phyloP scores from a whole-genome alignment of 2,113 vertebrate species.

The Peromyscus leucopus region DNA sequence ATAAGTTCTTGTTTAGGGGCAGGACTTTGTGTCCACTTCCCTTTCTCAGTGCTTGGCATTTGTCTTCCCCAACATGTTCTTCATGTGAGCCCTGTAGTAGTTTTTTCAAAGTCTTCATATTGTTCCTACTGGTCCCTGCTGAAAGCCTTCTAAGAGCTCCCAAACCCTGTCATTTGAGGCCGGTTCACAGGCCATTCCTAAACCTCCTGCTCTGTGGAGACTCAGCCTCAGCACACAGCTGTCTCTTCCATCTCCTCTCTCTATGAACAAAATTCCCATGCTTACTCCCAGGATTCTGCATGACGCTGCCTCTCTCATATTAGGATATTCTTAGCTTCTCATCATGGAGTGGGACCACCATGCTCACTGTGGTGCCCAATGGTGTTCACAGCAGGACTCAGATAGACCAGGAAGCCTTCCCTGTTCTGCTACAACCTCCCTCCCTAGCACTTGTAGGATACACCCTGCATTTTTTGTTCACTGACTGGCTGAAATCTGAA shows the following conservation, averaged over 20 bases:
- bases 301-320: not conserved
- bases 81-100: too few relatives aligned
- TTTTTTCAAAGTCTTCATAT: not conserved
- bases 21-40: not conserved
- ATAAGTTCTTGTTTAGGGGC: not conserved
- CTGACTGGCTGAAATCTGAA: not conserved
- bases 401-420: not conserved
- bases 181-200: not conserved
- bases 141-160: not conserved
- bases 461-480: too few relatives aligned
- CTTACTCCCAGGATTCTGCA: not conserved
- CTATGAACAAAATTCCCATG: not conserved
- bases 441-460: too few relatives aligned
- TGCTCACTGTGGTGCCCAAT: too few relatives aligned
- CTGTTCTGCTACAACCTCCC: not conserved
- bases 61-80: not conserved
- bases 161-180: not conserved
- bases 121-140: too few relatives aligned
- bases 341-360: not conserved
- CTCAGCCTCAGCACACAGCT: not conserved
- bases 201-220: not conserved
- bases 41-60: not conserved
- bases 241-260: not conserved
- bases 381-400: not conserved
- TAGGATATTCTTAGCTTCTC: not conserved